A percentile compares a stretch with the other conserved stretches of the same genome.
Evolutionary conservation across 1,140 invertebrate species (phyloP).

Genomic region (Oncopeltus fasciatus): DNA sequence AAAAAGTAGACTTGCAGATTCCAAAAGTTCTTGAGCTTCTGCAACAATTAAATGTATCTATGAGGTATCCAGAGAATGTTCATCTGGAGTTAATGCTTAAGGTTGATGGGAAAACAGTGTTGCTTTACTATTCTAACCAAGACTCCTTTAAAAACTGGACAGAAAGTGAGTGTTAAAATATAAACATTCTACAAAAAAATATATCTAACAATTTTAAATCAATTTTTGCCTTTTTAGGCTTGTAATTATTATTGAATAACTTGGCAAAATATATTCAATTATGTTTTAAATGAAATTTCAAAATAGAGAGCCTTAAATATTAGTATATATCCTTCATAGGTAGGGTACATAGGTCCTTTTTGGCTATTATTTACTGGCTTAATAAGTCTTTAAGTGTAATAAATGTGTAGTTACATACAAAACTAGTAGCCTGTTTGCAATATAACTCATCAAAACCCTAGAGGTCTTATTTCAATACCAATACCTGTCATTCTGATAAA

Average conservation of each 20-base stretch:
- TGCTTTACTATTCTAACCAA: slow-evolving; percentile 41
- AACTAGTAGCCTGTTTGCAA: too few relatives aligned
- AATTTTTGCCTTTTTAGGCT: neutral
- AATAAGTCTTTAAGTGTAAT: too few relatives aligned
- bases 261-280: too few relatives aligned
- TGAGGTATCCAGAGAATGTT: slow-evolving; percentile 31
- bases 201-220: neutral
- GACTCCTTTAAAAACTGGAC: slow-evolving; percentile 35
- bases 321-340: too few relatives aligned
- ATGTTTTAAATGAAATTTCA: too few relatives aligned
- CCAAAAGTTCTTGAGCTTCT: slow-evolving; percentile 35
- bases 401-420: too few relatives aligned
- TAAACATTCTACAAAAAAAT: neutral
- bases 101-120: slow-evolving; percentile 40
- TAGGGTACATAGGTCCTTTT: too few relatives aligned
- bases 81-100: slow-evolving; percentile 42
- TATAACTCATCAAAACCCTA: too few relatives aligned
- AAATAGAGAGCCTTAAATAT: too few relatives aligned
- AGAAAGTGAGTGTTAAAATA: slow-evolving; percentile 27
- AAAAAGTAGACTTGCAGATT: slow-evolving; percentile 30
- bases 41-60: slow-evolving; percentile 35
- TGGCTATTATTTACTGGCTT: too few relatives aligned
- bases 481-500: too few relatives aligned
- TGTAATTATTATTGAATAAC: neutral
- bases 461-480: too few relatives aligned